Evolutionary conservation across 2,888 invertebrate species (phyloP).

Genomic region (Megastigmus dorsalis): DNA sequence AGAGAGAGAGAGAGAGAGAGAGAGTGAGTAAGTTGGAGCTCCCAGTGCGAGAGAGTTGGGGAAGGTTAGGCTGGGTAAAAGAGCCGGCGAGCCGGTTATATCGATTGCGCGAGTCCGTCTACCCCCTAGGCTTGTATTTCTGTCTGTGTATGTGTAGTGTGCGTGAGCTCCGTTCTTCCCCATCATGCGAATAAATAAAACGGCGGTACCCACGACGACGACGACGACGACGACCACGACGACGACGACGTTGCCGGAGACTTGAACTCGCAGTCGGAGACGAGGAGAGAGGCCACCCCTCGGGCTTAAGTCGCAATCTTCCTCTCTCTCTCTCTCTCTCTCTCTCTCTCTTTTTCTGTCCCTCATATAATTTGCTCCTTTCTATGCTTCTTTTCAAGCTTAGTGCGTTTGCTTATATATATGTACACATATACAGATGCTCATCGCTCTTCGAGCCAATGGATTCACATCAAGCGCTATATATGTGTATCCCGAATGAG

Average conservation of each 20-base stretch:
- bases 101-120: conserved; percentile 18
- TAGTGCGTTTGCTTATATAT: no score
- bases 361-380: conserved; percentile 41
- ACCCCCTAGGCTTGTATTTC: background rate
- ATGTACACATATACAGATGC: no score
- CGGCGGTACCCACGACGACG: conserved; percentile 38
- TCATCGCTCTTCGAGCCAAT: background rate
- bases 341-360: conserved; percentile 10
- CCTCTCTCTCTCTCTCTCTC: conserved; percentile 19
- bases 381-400: conserved; percentile 22
- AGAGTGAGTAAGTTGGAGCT: no score
- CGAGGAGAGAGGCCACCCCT: conserved; percentile 26
- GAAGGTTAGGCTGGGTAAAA: background rate
- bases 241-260: background rate
- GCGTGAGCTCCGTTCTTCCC: conserved; percentile 36
- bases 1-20: no score
- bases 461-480: conserved; percentile 10
- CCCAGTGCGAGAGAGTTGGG: no score
- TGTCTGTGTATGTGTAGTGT: background rate
- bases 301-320: conserved; percentile 41
- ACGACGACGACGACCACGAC: conserved; percentile 38
- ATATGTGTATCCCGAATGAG: background rate
- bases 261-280: no score
- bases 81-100: conserved; percentile 18
- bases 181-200: conserved; percentile 57